These are phyloP conservation scores for Tautogolabrus adspersus DNA, from an alignment of 2,113 vertebrate species.

Conservation along the genomic window DNA sequence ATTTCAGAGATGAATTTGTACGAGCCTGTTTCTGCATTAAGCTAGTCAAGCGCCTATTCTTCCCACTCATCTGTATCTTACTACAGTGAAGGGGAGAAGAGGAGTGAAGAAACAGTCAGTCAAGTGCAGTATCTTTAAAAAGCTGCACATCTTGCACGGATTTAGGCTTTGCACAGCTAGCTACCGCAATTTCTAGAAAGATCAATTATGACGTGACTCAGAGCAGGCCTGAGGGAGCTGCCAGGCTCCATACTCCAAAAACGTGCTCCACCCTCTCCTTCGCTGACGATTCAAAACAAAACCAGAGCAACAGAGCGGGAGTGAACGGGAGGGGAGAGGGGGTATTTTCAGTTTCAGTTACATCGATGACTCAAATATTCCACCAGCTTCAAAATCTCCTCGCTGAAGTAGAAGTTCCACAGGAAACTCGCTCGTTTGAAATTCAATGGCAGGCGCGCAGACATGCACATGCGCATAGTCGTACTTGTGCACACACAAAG, in stretches of 20 bases:
- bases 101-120: conserved; percentile 49
- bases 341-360: conserved; percentile 82
- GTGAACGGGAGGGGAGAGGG: conserved; percentile 35
- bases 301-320: conserved; percentile 59
- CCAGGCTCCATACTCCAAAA: conserved; percentile 72
- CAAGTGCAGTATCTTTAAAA: conserved; percentile 57
- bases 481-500: conserved; percentile 2
- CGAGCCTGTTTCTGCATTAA: conserved; percentile 51
- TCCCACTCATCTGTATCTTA: conserved; percentile 46
- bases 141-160: conserved; percentile 78
- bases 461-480: conserved; percentile 42
- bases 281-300: conserved; percentile 76
- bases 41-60: conserved; percentile 50
- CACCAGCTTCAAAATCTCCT: conserved; percentile 68
- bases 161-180: conserved; percentile 74
- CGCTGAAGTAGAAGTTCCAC: conserved; percentile 69
- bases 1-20: conserved; percentile 46
- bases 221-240: conserved; percentile 79
- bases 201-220: conserved; percentile 84
- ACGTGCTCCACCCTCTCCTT: conserved; percentile 77
- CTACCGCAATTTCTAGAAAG: conserved; percentile 80
- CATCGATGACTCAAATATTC: conserved; percentile 84
- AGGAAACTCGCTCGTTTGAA: conserved; percentile 76
- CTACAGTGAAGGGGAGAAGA: conserved; percentile 43
- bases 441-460: conserved; percentile 51